Conservation (phyloP, 2,797 vertebrate genomes). For the Oreochromis grahami region DNA sequence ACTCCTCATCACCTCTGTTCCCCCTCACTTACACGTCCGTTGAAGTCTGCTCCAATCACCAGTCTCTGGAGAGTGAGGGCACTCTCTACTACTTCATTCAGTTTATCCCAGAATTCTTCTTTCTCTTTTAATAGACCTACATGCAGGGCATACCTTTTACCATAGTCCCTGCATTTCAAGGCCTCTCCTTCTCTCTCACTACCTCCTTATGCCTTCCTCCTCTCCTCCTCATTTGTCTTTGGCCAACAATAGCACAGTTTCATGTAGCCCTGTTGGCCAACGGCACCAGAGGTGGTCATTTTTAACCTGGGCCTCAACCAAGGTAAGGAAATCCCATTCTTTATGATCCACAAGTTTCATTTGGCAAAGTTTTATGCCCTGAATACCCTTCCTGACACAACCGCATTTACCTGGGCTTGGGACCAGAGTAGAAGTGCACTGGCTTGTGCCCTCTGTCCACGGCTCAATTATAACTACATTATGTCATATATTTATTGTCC, state of each 20-base stretch:
- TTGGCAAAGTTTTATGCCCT: background rate
- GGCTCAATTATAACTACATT: background rate
- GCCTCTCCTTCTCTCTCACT: background rate
- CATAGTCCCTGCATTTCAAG: background rate
- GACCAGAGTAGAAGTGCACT: background rate
- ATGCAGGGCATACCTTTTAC: background rate
- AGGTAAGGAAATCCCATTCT: background rate
- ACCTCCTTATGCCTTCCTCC: background rate
- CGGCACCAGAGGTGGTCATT: rapidly evolving
- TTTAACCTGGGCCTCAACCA: background rate
- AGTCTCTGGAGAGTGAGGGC: background rate
- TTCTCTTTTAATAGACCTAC: background rate
- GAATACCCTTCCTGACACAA: background rate
- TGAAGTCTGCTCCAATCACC: background rate
- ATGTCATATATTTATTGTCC: background rate
- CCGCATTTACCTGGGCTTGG: background rate
- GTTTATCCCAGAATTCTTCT: background rate
- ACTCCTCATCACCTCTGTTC: background rate
- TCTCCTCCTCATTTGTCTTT: background rate
- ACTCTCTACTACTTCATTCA: background rate
- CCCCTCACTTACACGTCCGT: background rate
- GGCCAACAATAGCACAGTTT: background rate
- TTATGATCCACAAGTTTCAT: background rate
- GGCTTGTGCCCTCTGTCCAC: rapidly evolving
- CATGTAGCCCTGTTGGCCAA: background rate